Conservation (phyloP, 2,888 invertebrate species). For the Polymixis lichenea region DNA sequence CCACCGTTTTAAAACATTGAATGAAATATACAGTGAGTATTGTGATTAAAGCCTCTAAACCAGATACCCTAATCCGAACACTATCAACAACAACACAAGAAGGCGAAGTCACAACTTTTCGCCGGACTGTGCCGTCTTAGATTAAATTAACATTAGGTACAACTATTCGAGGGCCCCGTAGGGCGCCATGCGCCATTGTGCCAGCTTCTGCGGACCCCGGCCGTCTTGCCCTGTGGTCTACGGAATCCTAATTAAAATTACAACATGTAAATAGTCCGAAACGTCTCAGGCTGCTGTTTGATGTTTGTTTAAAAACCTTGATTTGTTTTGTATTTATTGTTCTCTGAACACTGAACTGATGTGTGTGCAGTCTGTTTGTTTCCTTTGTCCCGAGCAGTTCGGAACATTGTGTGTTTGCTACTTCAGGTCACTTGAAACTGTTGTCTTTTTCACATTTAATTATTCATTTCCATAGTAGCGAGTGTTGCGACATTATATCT, state of each 20-base stretch:
- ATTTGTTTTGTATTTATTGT: conserved; percentile 62
- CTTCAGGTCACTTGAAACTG: conserved; percentile 31
- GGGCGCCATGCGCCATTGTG: conserved; percentile 72
- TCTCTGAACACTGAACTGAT: conserved; percentile 46
- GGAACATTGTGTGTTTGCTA: conserved; percentile 18
- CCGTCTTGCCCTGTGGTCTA: conserved; percentile 79
- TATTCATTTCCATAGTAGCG: neutral
- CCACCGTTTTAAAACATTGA: neutral
- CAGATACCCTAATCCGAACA: conserved; percentile 65
- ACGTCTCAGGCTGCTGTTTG: conserved; percentile 77
- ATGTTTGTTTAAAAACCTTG: conserved; percentile 81
- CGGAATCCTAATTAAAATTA: conserved; percentile 89
- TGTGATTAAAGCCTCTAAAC: neutral
- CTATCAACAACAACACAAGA: conserved; percentile 79
- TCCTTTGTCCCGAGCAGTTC: conserved; percentile 44
- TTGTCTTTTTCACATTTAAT: neutral
- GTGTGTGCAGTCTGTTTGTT: conserved; percentile 29
- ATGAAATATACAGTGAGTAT: neutral
- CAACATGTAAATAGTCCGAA: conserved; percentile 86
- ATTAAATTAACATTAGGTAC: conserved; percentile 90
- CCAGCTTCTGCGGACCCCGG: conserved; percentile 63
- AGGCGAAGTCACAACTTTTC: conserved; percentile 84
- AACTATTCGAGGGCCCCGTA: conserved; percentile 80
- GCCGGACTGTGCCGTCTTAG: conserved; percentile 84
- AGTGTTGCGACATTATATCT: conserved; percentile 15